A percentile compares a stretch with the other conserved stretches of the same genome.
phyloP scores from a whole-genome alignment of 2,113 vertebrate genomes.

The Pelecanoides urinatrix region DNA sequence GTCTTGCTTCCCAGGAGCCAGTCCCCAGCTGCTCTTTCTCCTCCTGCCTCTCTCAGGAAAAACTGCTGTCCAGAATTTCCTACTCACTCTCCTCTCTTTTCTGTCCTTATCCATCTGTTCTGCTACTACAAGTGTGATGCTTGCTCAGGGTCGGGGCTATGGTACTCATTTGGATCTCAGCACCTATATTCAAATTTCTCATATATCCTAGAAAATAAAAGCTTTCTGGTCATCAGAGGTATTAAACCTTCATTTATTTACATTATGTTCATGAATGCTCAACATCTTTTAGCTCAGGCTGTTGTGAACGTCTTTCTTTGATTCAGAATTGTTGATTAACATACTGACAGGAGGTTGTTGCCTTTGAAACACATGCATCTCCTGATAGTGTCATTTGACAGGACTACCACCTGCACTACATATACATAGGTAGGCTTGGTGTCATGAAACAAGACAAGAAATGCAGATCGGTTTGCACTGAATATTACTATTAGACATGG shows the following conservation, averaged over 20 bases:
- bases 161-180: not conserved
- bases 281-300: not conserved
- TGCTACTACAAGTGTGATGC: not conserved
- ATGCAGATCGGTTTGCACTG: conserved; percentile 2
- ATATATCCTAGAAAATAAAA: not conserved
- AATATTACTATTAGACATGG: conserved; percentile 7
- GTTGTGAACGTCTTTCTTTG: not conserved
- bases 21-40: not conserved
- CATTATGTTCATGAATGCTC: not conserved
- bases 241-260: not conserved
- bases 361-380: not conserved
- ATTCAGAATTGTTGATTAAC: not conserved
- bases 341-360: accelerated
- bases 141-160: not conserved
- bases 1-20: not conserved
- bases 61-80: not conserved
- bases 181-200: not conserved
- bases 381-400: not conserved
- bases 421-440: not conserved
- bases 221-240: not conserved
- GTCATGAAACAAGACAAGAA: not conserved
- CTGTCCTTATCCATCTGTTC: not conserved
- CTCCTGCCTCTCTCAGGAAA: not conserved
- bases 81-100: not conserved
- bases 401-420: not conserved